Conservation (phyloP, 1,140 invertebrate species). For the Drosophila sproati region DNA sequence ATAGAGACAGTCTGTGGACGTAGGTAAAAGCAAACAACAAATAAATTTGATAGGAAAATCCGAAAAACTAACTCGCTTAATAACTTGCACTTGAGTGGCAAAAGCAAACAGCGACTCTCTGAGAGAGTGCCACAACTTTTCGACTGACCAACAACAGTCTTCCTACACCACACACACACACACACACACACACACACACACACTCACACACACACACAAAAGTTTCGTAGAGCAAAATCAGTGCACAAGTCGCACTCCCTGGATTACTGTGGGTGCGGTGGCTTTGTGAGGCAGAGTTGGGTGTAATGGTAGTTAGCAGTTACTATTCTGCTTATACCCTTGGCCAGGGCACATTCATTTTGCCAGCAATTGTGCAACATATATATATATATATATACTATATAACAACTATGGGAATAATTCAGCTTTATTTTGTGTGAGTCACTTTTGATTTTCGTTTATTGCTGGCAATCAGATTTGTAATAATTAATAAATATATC, state of each 20-base stretch:
- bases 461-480: not conserved
- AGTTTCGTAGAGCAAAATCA: slow-evolving; percentile 15
- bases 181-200: slow-evolving; percentile 8
- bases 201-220: slow-evolving; percentile 14
- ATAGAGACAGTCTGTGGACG: not conserved
- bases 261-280: slow-evolving; percentile 10
- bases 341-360: no score
- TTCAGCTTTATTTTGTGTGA: not conserved
- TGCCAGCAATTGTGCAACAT: no score
- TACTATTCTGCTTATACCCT: no score
- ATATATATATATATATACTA: no score
- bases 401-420: no score
- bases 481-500: no score
- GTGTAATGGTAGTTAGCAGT: no score
- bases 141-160: slow-evolving; percentile 32
- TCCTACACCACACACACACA: slow-evolving; percentile 7
- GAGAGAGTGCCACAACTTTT: slow-evolving; percentile 16
- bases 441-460: slow-evolving; percentile 5
- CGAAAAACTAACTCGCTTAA: slow-evolving; percentile 65
- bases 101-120: slow-evolving; percentile 45
- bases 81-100: slow-evolving; percentile 63
- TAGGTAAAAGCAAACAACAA: slow-evolving; percentile 51
- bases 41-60: slow-evolving; percentile 66
- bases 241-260: slow-evolving; percentile 17
- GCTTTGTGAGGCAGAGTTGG: no score